Evolutionary conservation across 2,113 vertebrate genomes (phyloP), one percentile per base, ranked within the genome.

Genomic region (Triplophysa dalaica): DNA sequence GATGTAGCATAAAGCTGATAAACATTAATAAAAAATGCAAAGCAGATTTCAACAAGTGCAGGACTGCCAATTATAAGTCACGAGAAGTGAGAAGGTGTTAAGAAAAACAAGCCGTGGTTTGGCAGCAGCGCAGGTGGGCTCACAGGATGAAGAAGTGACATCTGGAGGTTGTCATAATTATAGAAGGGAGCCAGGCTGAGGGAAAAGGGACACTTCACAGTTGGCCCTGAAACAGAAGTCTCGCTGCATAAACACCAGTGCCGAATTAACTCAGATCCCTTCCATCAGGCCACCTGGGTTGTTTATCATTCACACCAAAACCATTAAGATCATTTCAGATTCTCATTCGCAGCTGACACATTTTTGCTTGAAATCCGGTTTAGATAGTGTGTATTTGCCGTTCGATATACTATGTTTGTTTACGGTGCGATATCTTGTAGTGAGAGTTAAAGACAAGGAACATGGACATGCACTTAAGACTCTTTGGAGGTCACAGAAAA

Each of bases 151-250:
- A 82, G 87, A 82, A 88, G 84, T 87, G 85, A 89, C 89, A 91
- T 88, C 89, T 92, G 87, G 89, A 89, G 91, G 87, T 83, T 86
- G 87, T 75, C 86, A 87, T 88, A 87, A 90, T 87, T 88, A 88
- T 87, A 82, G 84, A 82, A 0, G 73, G 85, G 85, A 87, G 81
- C 75, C 83, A 52, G 13, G 21, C 73, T 74, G 81, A 87, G 85
- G 62, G 86, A 85, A 78, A 67, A 68, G 84, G 85, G 61, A 63
- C 74, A 64, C 74, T 76, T 87, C 86, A 83, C 90, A 89, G 89
- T 85, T 85, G 86, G 87, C 88, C 88, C 87, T 91, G 88, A 90
- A 85, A 85, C 86, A 85, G 79, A 86, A 75, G 85, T 84, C 75
- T 85, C 87, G 29, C 85, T 43, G 81, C 86, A 78, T 85, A 88